phyloP scores from a whole-genome alignment of 53 echinoderm and acorn worm genomes.

The Patiria pectinifera region DNA sequence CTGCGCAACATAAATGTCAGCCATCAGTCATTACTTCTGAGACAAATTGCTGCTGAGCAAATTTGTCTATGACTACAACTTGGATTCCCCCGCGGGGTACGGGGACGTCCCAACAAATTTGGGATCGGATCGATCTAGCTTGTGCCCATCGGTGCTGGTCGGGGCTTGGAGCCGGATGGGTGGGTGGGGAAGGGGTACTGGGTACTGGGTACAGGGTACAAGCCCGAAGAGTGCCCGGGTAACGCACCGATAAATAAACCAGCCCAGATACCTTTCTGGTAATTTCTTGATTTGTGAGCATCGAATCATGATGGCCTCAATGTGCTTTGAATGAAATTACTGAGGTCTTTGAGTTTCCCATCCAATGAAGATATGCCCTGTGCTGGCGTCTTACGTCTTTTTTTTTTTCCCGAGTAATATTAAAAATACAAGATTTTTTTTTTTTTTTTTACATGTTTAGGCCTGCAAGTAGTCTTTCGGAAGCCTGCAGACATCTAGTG shows the following conservation, averaged over 20 bases:
- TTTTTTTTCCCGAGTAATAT: background rate
- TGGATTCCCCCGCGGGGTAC: background rate
- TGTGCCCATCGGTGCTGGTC: background rate
- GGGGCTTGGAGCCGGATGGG: background rate
- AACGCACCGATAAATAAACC: background rate
- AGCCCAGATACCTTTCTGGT: no score
- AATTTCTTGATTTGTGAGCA: no score
- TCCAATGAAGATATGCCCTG: no score
- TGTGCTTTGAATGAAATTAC: background rate
- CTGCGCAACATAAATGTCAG: background rate
- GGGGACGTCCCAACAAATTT: background rate
- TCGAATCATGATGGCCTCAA: background rate
- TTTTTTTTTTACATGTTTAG: no score
- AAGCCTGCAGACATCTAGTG: no score
- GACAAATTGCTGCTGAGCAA: slow-evolving; percentile 17
- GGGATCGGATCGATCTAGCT: background rate
- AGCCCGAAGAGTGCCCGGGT: background rate
- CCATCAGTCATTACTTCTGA: background rate
- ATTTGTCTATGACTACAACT: slow-evolving; percentile 15
- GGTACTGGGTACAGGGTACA: background rate
- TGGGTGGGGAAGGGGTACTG: background rate
- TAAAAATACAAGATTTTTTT: no score
- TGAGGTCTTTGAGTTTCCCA: no score
- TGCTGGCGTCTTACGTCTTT: no score
- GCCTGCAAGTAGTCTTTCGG: no score